Evolutionary conservation across 2,888 invertebrate species (phyloP).

Genomic region (Heliconius aoede): DNA sequence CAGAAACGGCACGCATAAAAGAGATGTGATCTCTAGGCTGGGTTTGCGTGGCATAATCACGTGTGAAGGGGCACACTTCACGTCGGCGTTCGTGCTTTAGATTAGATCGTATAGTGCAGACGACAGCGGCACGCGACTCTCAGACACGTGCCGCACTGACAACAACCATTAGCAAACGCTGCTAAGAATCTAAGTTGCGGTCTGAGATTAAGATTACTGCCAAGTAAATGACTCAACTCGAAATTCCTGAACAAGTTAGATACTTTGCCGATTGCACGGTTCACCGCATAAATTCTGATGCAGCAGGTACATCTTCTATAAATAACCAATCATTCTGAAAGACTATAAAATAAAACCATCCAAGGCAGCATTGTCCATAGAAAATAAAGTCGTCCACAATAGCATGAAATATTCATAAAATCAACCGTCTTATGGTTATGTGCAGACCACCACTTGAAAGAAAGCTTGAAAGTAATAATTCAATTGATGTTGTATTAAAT

Average conservation of each 20-base stretch:
- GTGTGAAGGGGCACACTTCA: slow-evolving; percentile 81
- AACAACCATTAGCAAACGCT: slow-evolving; percentile 53
- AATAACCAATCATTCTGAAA: slow-evolving; percentile 47
- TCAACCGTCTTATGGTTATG: slow-evolving; percentile 38
- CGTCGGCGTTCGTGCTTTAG: slow-evolving; percentile 74
- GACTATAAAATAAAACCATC: slow-evolving; percentile 53
- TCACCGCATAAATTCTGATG: slow-evolving; percentile 35
- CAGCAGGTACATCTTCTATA: slow-evolving; percentile 39
- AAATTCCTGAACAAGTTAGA: slow-evolving; percentile 37
- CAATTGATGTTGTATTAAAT: slow-evolving; percentile 5
- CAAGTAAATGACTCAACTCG: slow-evolving; percentile 42
- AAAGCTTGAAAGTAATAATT: slow-evolving; percentile 19
- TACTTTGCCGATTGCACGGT: slow-evolving; percentile 21
- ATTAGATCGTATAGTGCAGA: slow-evolving; percentile 69
- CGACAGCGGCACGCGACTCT: slow-evolving; percentile 76
- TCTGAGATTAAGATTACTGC: slow-evolving; percentile 48
- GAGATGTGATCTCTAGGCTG: slow-evolving; percentile 71
- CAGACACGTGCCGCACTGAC: slow-evolving; percentile 55
- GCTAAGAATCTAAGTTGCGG: slow-evolving; percentile 49
- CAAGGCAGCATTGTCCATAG: slow-evolving; percentile 68
- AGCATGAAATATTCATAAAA: slow-evolving; percentile 81
- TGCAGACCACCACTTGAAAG: slow-evolving; percentile 27
- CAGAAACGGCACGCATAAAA: slow-evolving; percentile 65
- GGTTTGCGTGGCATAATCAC: slow-evolving; percentile 70
- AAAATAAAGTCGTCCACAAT: slow-evolving; percentile 77